Evolutionary conservation across 2,797 vertebrate species (phyloP), one percentile per base, ranked within the genome.

Genomic region (Takifugu rubripes): DNA sequence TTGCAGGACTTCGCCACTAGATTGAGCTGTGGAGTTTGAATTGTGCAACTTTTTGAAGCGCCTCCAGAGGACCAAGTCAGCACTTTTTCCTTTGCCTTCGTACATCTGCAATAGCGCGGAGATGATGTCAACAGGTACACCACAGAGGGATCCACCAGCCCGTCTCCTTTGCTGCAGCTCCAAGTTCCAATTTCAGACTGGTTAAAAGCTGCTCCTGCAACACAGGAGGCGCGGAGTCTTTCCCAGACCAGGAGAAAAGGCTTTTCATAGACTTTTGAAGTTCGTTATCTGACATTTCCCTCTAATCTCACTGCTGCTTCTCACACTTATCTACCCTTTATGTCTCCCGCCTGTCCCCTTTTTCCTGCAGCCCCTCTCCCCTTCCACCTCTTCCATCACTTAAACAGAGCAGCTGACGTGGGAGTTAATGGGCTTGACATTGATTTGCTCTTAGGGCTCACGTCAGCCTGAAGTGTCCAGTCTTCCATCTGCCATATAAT

Each of bases 371-470:
- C 11, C 3, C 21, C 25, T 56, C 29, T 10, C 53, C 65, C 55
- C 16, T 68, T 52, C 42, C 9, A 7, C 24, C 50, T 66, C 61
- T 57, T 57, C 68, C 65, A 61, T 66, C 46, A 36, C 12, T 6
- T 14, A 51, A 47, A 45, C 50, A 58, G 54, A 72, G 9, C 53
- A 68, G 73, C 56, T 47, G 61, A 62, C 60, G 64, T 44, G 12
- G 29, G 51, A 48, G 59, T 64, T 74, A 72, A 83, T 71, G 47
- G 67, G 66, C 54, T 72, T 75, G 61, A 45, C 67, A 79, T 64
- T 81, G 79, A 84, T 82, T 81, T 69, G 70, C 62, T 76, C 60
- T 61, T 45, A 69, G 61, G 24, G 55, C 50, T 52, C 36, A 26
- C 1, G 1, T 29, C n/a, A 36, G 16, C 25, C 40, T 17, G 52